These are phyloP conservation scores for Triplophysa yarkandensis DNA, from an alignment of 2,797 vertebrate species.

Conservation along the genomic window DNA sequence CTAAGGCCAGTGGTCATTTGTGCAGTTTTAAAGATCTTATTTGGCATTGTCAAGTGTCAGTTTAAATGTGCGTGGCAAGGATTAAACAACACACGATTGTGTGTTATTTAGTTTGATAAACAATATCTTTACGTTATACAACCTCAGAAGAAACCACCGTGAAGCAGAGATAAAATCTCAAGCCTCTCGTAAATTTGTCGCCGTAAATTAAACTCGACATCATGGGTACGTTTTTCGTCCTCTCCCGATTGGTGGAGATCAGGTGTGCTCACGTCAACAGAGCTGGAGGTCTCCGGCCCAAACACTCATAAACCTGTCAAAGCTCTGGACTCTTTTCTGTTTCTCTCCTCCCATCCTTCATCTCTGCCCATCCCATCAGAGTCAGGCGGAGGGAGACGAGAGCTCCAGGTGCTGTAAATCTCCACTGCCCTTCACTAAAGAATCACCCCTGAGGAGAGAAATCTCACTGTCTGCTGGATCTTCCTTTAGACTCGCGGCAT, in stretches of 20 bases:
- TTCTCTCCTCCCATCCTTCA: conserved; percentile 24
- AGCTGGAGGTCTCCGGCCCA: neutral
- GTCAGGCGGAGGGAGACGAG: conserved; percentile 3
- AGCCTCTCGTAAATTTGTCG: neutral
- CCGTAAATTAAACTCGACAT: neutral
- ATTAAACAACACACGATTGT: too few relatives aligned
- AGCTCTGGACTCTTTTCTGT: conserved; percentile 5
- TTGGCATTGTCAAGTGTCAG: too few relatives aligned
- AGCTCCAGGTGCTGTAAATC: conserved; percentile 27
- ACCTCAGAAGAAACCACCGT: too few relatives aligned
- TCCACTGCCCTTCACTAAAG: conserved; percentile 12
- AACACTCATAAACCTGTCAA: neutral
- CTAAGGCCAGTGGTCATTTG: too few relatives aligned
- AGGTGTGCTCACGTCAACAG: neutral
- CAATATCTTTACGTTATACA: too few relatives aligned
- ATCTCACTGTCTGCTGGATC: conserved; percentile 8
- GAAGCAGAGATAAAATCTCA: too few relatives aligned
- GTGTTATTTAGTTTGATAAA: too few relatives aligned
- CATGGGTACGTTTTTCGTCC: neutral
- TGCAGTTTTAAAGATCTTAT: too few relatives aligned
- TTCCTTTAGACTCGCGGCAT: conserved; percentile 6
- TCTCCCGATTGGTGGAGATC: neutral
- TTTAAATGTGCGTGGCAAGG: too few relatives aligned
- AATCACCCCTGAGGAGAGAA: conserved; percentile 22
- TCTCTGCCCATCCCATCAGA: conserved; percentile 22